Evolutionary conservation across 2,797 vertebrate genomes (phyloP), one percentile per base, ranked within the genome.

Genomic region (Calcarius lapponicus): DNA sequence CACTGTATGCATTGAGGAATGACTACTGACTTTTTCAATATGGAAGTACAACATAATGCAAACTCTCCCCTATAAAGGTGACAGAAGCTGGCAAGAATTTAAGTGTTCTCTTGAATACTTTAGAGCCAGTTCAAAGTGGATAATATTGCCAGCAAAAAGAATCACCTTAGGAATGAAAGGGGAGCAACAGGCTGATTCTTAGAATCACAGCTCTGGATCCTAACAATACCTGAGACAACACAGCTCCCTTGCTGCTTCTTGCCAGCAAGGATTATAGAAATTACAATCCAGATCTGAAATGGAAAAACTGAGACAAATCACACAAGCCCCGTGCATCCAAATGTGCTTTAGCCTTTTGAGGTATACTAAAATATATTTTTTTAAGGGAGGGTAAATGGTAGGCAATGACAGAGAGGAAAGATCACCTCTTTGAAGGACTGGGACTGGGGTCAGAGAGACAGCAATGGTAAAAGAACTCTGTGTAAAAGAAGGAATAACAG

Each of bases 161-260:
- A 54, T 50, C 64, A 71, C 17, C 21, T 74, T 20, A 80, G 50
- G 50, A 90, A 65, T 62, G 47, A 69, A 83, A 90, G 18, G 34
- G 12, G 60, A 93, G 74, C 18, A 88, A 84, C 31, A 72, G 12
- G 50, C 36, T 61, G 31, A 64, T 74, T 88, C 69, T 81, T 51
- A 72, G 57, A 88, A 93, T 61, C 45, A 48, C 40, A 94, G 10
- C 9, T 62, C 56, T 76, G 45, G 73, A 60, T 94, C 71, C 69
- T 71, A 74, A 81, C 64, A 90, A 62, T 48, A 73, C 45, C 65
- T 29, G 69, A 74, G 61, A 71, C 31, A 74, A 86, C 0, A 0
- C 45, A 88, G 69, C 42, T 91, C 74, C 56, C 69, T 65, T 65
- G 50, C 65, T 90, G 62, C 54, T 72, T 51, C 82, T 65, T 86